These are phyloP conservation scores for Lutjanus argentimaculatus DNA, from an alignment of 2,797 vertebrate genomes.

Conservation along the genomic window DNA sequence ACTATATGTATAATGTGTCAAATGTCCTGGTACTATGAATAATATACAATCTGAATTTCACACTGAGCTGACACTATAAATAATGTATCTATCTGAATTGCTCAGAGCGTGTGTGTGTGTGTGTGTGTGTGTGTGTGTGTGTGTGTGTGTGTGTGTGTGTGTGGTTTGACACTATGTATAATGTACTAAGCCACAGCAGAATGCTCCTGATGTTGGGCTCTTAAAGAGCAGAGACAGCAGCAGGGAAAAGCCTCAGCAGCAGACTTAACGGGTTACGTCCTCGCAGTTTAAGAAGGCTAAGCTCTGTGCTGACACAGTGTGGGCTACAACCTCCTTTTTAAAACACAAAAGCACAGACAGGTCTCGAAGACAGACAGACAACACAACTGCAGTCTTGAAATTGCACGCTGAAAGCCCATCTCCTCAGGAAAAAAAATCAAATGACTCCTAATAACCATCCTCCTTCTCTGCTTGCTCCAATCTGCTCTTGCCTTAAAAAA, in stretches of 20 bases:
- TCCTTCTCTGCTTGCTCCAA: neutral
- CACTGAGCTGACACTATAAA: slow-evolving; percentile 41
- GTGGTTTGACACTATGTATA: slow-evolving; percentile 21
- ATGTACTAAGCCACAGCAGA: slow-evolving; percentile 30
- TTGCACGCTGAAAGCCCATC: slow-evolving; percentile 1
- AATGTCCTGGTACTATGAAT: slow-evolving; percentile 50
- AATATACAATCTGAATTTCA: slow-evolving; percentile 41
- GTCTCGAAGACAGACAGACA: slow-evolving; percentile 1
- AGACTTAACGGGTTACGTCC: slow-evolving; percentile 31
- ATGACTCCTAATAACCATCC: neutral
- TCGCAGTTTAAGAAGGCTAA: slow-evolving; percentile 44
- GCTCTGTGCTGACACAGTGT: slow-evolving; percentile 57
- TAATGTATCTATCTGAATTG: slow-evolving; percentile 28
- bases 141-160: slow-evolving; percentile 19
- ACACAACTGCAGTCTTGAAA: neutral
- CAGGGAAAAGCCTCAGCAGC: slow-evolving; percentile 37
- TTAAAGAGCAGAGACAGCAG: slow-evolving; percentile 18
- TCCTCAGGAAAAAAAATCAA: slow-evolving; percentile 8
- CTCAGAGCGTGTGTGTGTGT: slow-evolving; percentile 15
- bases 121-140: slow-evolving; percentile 7
- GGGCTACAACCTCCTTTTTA: slow-evolving; percentile 37
- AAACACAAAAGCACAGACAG: slow-evolving; percentile 37
- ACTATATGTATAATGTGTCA: slow-evolving; percentile 19
- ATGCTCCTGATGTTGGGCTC: slow-evolving; percentile 19
- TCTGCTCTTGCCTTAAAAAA: neutral